These are phyloP conservation scores for Pentalonia nigronervosa DNA, from an alignment of 1,140 invertebrate genomes.

Conservation along the genomic window DNA sequence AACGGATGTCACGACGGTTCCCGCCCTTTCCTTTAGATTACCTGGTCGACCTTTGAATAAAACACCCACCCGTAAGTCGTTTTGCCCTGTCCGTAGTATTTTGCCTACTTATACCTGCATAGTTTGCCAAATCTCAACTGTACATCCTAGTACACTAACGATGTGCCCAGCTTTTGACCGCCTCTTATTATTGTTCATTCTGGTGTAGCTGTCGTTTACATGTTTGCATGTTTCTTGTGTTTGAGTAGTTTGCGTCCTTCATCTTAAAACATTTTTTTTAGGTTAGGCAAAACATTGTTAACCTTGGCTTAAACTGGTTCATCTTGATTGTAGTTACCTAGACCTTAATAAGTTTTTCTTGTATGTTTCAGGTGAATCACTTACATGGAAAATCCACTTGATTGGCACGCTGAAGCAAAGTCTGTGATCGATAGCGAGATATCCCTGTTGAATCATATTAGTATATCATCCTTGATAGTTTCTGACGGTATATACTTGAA, in stretches of 20 bases:
- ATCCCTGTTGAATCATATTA: constrained; percentile 38
- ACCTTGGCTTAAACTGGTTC: constrained; percentile 55
- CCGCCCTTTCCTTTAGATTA: constrained; percentile 46
- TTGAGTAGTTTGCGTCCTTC: not conserved
- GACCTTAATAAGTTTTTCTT: constrained; percentile 39
- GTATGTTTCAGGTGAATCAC: constrained; percentile 35
- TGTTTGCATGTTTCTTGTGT: not conserved
- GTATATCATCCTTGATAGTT: not conserved
- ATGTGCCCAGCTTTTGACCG: not conserved
- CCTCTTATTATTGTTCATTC: not conserved
- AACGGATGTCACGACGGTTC: not conserved
- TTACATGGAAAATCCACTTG: constrained; percentile 52
- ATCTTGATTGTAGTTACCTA: constrained; percentile 30
- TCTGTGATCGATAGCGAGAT: constrained; percentile 25
- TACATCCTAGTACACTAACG: not conserved
- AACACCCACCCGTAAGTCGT: constrained; percentile 50
- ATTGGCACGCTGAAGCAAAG: constrained; percentile 46
- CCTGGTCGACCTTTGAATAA: constrained; percentile 35
- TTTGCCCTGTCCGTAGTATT: not conserved
- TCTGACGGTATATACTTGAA: constrained; percentile 36
- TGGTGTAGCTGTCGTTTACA: not conserved
- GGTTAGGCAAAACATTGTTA: constrained; percentile 48
- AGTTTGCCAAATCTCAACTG: not conserved
- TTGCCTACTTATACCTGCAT: not conserved
- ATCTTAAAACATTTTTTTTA: constrained; percentile 47